Base-by-base conservation (phyloP, 2,113 vertebrate species). In the Phoxinus phoxinus region DNA sequence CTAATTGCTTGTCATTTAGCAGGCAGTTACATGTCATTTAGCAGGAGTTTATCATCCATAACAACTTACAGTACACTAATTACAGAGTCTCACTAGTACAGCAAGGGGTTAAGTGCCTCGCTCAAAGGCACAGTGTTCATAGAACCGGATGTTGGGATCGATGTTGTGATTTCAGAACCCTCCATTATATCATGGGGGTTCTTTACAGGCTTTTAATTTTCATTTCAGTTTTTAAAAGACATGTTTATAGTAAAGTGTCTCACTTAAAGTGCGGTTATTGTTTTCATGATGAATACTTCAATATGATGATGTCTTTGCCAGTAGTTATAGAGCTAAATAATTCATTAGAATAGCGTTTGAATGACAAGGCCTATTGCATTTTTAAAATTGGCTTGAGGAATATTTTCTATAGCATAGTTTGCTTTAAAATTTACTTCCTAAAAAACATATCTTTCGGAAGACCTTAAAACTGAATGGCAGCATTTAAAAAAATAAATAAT, bases 1-100 rank as follows among this genome's bases (percentile, higher is more conserved):
- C 76, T 61, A 79, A 79, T 79, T 59, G 53, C 13, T 23, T 79
- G 53, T 78, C 53, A 78, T 79, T 59, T 79, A 79, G 76, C 53
- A 41, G 32, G 76, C 76, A 59, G 76, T 79, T 59, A 79, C 32
- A 41, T 59, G 32, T 79, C 53, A 59, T 59, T 59, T 79, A 61
- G 32, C 23, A 41, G 23, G 21, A 59, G 51, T 37, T 78, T 58
- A 58, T 58, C 32, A 53, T 76, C 74, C 30, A n/a, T 35, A 79
- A 37, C 56, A 79, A 59, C 76, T 41, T 61, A 59, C 56, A 59
- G 76, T 41, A 41, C 21, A 79, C 76, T 41, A 61, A 79, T 79
- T 79, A 41, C 76, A 61, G 21, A 79, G 53, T 79, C 32, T 59
- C 56, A 59, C 21, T 41, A n/a, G 21, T 79, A 41, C 53, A 79